Evolutionary conservation across 2,113 vertebrate species (phyloP).

Genomic region (Piaya cayana): DNA sequence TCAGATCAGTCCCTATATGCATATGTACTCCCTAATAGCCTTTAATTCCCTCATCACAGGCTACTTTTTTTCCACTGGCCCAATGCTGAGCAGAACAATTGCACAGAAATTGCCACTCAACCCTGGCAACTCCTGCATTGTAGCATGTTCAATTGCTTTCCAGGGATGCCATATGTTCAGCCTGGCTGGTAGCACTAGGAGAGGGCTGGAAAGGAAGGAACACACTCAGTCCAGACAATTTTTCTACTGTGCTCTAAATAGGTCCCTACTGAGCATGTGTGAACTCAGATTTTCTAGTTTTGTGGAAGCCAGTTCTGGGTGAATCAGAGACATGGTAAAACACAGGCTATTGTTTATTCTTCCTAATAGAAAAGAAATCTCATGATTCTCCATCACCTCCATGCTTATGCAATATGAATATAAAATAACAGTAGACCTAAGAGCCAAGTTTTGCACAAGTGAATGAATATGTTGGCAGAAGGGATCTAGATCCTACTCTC

Average conservation of each 20-base stretch:
- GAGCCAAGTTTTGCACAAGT: not conserved
- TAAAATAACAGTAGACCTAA: not conserved
- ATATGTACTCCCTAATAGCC: slow-evolving; percentile 1
- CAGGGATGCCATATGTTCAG: slow-evolving; percentile 57
- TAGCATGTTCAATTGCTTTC: slow-evolving; percentile 1
- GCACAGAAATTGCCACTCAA: slow-evolving; percentile 57
- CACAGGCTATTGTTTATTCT: not conserved
- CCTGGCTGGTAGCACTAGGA: slow-evolving; percentile 8
- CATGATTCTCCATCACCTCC: not conserved
- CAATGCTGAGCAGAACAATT: slow-evolving; percentile 55
- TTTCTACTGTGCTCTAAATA: not conserved
- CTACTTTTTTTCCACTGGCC: slow-evolving; percentile 37
- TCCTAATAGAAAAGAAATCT: not conserved
- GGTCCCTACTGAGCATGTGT: not conserved
- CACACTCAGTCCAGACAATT: not conserved
- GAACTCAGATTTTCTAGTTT: not conserved
- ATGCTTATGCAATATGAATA: not conserved
- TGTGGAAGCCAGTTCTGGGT: not conserved
- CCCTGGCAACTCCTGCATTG: slow-evolving; percentile 21
- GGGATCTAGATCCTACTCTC: not conserved
- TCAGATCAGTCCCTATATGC: not conserved
- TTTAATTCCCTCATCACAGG: slow-evolving; percentile 60
- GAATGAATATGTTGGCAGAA: not conserved
- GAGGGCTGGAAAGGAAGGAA: slow-evolving; percentile 18
- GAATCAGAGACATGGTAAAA: not conserved